phyloP scores from a whole-genome alignment of 2,888 invertebrate genomes.

The Drosophila recens region DNA sequence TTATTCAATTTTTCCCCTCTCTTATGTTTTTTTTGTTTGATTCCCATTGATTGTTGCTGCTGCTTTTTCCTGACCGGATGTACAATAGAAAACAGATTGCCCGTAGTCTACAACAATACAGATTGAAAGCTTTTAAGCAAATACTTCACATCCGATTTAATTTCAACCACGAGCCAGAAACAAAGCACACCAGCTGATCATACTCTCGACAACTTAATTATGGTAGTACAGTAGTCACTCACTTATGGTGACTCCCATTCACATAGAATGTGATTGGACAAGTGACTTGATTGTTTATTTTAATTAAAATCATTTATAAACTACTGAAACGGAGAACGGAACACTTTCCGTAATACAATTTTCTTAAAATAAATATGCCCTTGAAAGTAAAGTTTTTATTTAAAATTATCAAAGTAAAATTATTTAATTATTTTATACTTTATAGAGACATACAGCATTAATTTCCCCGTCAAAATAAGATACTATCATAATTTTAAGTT shows the following conservation, averaged over 20 bases:
- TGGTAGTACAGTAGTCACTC: neutral
- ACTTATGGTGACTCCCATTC: neutral
- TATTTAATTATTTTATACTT: no score
- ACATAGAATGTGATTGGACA: neutral
- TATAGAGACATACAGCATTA: no score
- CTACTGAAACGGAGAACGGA: no score
- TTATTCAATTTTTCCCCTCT: conserved; percentile 18
- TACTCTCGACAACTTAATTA: neutral
- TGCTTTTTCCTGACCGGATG: conserved; percentile 21
- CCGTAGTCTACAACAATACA: conserved; percentile 18
- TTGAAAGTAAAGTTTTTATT: no score
- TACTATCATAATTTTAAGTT: neutral
- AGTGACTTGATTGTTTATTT: neutral
- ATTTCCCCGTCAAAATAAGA: no score
- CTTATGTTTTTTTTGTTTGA: neutral
- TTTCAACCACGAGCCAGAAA: neutral
- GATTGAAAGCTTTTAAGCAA: conserved; percentile 21
- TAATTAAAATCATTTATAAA: no score
- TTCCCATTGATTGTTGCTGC: conserved; percentile 27
- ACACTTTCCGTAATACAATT: no score
- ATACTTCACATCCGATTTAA: conserved; percentile 2
- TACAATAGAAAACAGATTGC: conserved; percentile 33
- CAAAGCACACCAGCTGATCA: neutral
- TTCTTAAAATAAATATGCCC: no score
- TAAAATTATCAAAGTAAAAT: no score